These are phyloP conservation scores for Drosophila infuscata DNA, from an alignment of 2,888 invertebrate species.

Conservation along the genomic window DNA sequence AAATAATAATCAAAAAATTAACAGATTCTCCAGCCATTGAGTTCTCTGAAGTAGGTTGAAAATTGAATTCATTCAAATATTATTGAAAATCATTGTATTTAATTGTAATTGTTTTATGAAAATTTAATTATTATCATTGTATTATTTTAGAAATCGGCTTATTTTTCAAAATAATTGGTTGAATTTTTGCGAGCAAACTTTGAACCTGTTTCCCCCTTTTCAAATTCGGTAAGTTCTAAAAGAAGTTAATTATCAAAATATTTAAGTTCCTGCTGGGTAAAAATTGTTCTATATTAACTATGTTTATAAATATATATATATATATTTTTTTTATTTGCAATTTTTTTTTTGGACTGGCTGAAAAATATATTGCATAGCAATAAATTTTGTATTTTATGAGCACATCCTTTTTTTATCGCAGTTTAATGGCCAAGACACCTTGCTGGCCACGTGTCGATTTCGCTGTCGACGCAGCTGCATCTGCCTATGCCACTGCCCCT, in stretches of 20 bases:
- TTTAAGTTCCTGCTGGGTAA: neutral
- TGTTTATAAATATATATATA: neutral
- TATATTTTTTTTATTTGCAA: neutral
- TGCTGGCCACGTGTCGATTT: constrained; percentile 15
- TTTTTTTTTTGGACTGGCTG: neutral
- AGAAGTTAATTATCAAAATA: neutral
- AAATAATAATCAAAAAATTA: neutral
- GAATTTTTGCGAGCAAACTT: neutral
- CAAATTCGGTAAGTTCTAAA: neutral
- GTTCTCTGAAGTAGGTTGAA: neutral
- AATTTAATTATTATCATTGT: neutral
- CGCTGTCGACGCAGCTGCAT: neutral
- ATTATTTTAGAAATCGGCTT: neutral
- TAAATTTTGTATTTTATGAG: neutral
- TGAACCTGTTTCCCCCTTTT: neutral
- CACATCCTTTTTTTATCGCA: neutral
- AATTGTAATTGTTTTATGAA: neutral
- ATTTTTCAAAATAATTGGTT: neutral
- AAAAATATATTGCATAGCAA: neutral
- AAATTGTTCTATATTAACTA: neutral
- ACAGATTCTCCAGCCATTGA: neutral
- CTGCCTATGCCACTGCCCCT: neutral
- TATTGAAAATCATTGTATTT: neutral
- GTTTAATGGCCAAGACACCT: constrained; percentile 36
- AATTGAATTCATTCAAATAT: neutral